Evolutionary conservation across 2,797 vertebrate species (phyloP).

Genomic region (Coilia nasus): DNA sequence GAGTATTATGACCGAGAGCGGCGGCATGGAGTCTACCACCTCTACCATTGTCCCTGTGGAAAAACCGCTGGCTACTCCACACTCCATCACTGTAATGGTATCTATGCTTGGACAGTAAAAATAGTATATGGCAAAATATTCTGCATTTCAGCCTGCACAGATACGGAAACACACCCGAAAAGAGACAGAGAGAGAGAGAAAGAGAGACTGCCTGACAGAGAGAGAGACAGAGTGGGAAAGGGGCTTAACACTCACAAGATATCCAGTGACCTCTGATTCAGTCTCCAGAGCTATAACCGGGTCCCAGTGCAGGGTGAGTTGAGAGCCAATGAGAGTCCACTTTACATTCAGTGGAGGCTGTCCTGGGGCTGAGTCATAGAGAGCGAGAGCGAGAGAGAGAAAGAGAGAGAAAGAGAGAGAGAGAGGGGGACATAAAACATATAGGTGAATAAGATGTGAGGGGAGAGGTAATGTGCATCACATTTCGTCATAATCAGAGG

Average conservation of each 20-base stretch:
- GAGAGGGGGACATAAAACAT: not conserved
- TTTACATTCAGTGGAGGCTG: conserved; percentile 88
- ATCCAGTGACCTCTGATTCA: conserved; percentile 92
- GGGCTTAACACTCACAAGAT: conserved; percentile 79
- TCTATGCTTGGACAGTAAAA: not conserved
- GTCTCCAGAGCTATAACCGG: conserved; percentile 88
- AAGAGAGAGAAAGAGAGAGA: not conserved
- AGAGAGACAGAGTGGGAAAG: not conserved
- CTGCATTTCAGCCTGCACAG: conserved; percentile 13
- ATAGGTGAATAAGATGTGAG: not conserved
- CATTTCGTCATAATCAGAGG: not conserved
- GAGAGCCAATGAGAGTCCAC: conserved; percentile 91
- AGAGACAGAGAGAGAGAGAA: conserved; percentile 13
- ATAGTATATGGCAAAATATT: conserved; percentile 21
- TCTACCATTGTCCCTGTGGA: not conserved
- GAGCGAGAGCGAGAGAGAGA: not conserved
- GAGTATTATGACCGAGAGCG: not conserved
- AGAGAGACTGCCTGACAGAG: not conserved
- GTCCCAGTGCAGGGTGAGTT: conserved; percentile 89
- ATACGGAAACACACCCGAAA: not conserved
- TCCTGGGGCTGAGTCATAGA: conserved; percentile 77
- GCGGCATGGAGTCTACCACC: conserved; percentile 2
- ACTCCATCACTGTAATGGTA: conserved; percentile 13
- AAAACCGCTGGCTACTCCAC: not conserved
- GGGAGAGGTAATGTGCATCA: not conserved